Evolutionary conservation across 2,888 invertebrate species (phyloP), one percentile per base, ranked within the genome.

Genomic region (Euplexia lucipara): DNA sequence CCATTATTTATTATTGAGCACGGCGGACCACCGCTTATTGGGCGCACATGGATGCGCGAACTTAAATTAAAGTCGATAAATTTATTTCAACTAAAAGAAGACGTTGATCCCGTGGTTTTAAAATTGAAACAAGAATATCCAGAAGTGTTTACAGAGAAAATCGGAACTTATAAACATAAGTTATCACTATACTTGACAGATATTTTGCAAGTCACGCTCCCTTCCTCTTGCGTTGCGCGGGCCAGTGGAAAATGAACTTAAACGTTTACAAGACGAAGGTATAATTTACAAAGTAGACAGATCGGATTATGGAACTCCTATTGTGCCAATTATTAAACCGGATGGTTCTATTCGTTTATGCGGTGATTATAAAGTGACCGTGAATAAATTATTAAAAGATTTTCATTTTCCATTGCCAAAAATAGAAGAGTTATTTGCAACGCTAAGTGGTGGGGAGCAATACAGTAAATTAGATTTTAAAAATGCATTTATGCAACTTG

Each of bases 281-380:
- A 63, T 67, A 8, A 81, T 85, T 26, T 72, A 74, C 37, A 67
- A 66, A 16, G 79, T 84, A 0, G 83, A 83, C 5, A 39, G 67
- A 8, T 83, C 82, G 0, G 82, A 82, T 10, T 82, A 79, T 47
- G 83, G 81, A 7, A 85, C 83, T 16, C 84, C 76, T 2, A 75
- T 79, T 12, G 80, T 83, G 1, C 79, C 78, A 6, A 75, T 78
- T 3, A 45, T 77, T 32, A 78, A 82, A n/a, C n/a, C n/a, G n/a
- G n/a, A n/a, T n/a, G n/a, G n/a, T n/a, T n/a, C n/a, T n/a, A n/a
- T n/a, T n/a, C n/a, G n/a, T n/a, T n/a, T n/a, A n/a, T n/a, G n/a
- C n/a, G n/a, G n/a, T n/a, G n/a, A 82, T 58, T 83, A 82, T 30
- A 82, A 80, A 49, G 51, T 79, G 1, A 84, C 81, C 4, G 57